Conservation (phyloP, 2,797 vertebrate species). For the Melanotaenia nigrans region DNA sequence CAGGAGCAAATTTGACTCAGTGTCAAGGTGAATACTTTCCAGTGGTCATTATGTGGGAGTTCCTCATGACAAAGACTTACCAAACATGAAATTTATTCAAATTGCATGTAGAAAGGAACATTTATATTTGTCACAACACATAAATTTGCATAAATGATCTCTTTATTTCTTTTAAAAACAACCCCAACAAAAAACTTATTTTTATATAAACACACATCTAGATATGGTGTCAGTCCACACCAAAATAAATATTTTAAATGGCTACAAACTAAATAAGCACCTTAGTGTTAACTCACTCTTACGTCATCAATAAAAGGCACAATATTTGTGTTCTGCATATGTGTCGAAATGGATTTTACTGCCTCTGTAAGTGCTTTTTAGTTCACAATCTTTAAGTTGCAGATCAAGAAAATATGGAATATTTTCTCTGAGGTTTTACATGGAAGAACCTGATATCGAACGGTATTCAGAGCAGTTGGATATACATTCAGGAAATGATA, state of each 20-base stretch:
- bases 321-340: conserved; percentile 14
- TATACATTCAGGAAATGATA: conserved; percentile 7
- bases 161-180: conserved; percentile 43
- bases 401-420: conserved; percentile 15
- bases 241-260: conserved; percentile 69
- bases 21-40: conserved; percentile 58
- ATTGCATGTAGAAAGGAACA: not conserved
- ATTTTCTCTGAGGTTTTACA: conserved; percentile 4
- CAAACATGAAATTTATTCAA: conserved; percentile 4
- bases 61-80: conserved; percentile 9
- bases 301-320: conserved; percentile 26
- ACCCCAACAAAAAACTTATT: not conserved
- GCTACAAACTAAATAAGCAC: conserved; percentile 36
- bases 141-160: conserved; percentile 24
- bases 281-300: conserved; percentile 67
- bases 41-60: conserved; percentile 56
- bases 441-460: not conserved
- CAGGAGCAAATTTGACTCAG: conserved; percentile 33
- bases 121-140: conserved; percentile 7
- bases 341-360: conserved; percentile 2
- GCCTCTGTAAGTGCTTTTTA: not conserved
- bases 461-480: conserved; percentile 2
- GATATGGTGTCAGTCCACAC: conserved; percentile 25
- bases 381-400: conserved; percentile 15
- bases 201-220: conserved; percentile 41